phyloP scores from a whole-genome alignment of 30 jellyfish, hydroid and myxozoan genomes.

The Rhopilema esculentum region DNA sequence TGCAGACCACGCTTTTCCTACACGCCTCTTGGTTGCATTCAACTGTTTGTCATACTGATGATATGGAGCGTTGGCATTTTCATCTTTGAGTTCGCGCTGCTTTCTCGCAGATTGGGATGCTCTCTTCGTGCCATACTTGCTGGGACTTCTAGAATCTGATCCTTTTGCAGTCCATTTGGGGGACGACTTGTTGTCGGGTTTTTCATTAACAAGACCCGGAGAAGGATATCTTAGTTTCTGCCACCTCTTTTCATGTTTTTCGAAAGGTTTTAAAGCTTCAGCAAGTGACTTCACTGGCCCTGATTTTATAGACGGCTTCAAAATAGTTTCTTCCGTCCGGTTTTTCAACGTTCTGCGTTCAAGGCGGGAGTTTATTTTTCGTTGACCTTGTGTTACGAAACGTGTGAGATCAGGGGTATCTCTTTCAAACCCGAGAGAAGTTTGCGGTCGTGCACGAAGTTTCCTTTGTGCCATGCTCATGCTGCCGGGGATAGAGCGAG shows the following conservation, averaged over 20 bases:
- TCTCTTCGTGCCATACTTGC: background rate
- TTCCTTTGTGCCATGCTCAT: background rate
- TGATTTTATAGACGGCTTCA: background rate
- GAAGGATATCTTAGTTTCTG: conserved; percentile 16
- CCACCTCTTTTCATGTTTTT: conserved; percentile 49
- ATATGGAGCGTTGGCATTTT: background rate
- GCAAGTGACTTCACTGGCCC: conserved; percentile 23
- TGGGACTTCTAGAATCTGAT: background rate
- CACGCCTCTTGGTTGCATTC: background rate
- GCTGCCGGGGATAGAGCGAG: background rate
- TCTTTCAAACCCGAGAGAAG: conserved; percentile 74
- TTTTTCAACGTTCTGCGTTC: background rate
- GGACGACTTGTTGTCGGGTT: background rate
- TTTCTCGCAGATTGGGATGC: background rate
- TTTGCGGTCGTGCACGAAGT: conserved; percentile 37
- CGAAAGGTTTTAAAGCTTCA: conserved; percentile 20
- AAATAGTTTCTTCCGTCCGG: background rate
- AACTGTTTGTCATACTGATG: background rate
- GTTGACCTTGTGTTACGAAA: conserved; percentile 1
- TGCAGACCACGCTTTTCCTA: conserved; percentile 27
- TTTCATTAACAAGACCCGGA: background rate
- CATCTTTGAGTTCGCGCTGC: background rate
- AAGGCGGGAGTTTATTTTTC: background rate
- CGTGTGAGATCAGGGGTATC: conserved; percentile 24
- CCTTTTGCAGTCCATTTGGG: background rate